Conservation (phyloP, 1,140 invertebrate genomes). For the Drosophila rhopaloa region DNA sequence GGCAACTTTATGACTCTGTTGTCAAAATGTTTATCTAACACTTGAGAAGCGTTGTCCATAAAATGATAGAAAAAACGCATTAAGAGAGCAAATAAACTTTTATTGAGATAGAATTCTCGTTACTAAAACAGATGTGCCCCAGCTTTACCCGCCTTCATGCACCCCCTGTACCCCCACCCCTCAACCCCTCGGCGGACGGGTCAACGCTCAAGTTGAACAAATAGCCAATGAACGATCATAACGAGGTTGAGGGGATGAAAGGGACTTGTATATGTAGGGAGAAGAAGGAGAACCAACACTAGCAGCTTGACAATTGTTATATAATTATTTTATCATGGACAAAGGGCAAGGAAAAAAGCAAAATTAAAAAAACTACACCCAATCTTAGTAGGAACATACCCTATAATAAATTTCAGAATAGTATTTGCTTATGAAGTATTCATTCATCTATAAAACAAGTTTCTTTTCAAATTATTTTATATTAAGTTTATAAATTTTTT, state of each 20-base stretch:
- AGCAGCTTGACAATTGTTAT: slow-evolving; percentile 72
- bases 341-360: slow-evolving; percentile 9
- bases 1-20: slow-evolving; percentile 62
- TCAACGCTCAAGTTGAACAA: slow-evolving; percentile 34
- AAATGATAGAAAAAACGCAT: slow-evolving; percentile 65
- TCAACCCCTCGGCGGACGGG: not conserved
- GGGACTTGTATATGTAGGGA: slow-evolving; percentile 2
- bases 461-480: no score
- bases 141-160: slow-evolving; percentile 12
- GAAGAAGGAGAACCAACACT: slow-evolving; percentile 4
- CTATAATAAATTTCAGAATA: not conserved
- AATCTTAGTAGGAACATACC: not conserved
- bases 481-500: not conserved
- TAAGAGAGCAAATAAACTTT: slow-evolving; percentile 66
- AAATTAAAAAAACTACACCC: not conserved
- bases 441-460: no score
- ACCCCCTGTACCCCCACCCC: not conserved
- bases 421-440: no score
- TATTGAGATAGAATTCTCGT: slow-evolving; percentile 56
- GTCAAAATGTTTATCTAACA: slow-evolving; percentile 80
- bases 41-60: slow-evolving; percentile 55
- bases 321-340: slow-evolving; percentile 68
- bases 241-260: slow-evolving; percentile 1
- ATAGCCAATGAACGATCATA: slow-evolving; percentile 25
- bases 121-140: slow-evolving; percentile 59